Conservation (phyloP, 2,113 vertebrate species). For the Noctilio leporinus region DNA sequence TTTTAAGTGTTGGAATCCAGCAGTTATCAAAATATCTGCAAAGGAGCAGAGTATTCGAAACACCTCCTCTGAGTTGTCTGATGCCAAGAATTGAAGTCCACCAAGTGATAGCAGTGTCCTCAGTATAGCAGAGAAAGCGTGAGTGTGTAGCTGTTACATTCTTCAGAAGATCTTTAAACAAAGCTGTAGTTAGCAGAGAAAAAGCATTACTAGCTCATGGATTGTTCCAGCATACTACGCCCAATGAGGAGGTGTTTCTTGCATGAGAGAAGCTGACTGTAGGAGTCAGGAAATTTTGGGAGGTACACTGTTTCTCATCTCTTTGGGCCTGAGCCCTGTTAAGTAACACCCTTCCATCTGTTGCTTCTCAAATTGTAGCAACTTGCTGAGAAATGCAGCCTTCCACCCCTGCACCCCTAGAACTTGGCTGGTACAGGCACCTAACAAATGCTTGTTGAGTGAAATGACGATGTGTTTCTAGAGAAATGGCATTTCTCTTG, state of each 20-base stretch:
- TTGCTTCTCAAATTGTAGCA: background rate
- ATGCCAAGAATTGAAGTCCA: background rate
- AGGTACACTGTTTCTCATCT: background rate
- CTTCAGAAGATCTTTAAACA: background rate
- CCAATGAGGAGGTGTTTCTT: background rate
- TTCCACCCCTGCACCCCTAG: background rate
- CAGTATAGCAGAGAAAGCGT: background rate
- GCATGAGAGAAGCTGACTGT: background rate
- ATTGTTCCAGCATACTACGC: background rate
- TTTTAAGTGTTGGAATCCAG: background rate
- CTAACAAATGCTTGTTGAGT: background rate
- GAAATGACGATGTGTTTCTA: background rate
- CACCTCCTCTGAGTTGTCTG: background rate
- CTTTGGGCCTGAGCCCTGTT: background rate
- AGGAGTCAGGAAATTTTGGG: background rate
- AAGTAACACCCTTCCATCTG: background rate
- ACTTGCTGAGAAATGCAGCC: background rate
- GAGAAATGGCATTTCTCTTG: background rate
- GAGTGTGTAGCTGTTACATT: background rate
- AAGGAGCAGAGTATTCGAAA: background rate
- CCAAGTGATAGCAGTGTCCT: background rate
- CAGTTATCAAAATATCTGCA: slow-evolving; percentile 19
- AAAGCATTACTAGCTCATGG: background rate
- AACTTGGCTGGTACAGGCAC: background rate
- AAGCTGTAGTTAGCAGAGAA: background rate